These are phyloP conservation scores for Octopus sinensis DNA, from an alignment of 1,140 invertebrate species.

Conservation along the genomic window DNA sequence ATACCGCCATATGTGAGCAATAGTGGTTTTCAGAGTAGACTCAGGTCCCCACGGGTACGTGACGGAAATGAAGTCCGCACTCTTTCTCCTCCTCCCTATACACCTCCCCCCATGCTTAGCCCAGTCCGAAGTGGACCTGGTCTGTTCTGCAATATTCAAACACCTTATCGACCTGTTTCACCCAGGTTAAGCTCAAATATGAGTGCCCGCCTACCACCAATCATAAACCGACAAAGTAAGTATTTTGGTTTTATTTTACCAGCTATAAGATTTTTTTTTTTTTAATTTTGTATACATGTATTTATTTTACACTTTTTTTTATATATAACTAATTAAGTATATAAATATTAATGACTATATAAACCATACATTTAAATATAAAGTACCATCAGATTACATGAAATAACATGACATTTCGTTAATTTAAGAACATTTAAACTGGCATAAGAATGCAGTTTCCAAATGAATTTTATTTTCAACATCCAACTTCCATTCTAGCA, in stretches of 20 bases:
- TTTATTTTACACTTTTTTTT: too few species aligned
- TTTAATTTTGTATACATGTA: too few species aligned
- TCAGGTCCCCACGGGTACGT: constrained; percentile 62
- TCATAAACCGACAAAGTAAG: not conserved
- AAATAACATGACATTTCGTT: too few species aligned
- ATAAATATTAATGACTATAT: too few species aligned
- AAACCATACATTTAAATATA: too few species aligned
- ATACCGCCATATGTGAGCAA: constrained; percentile 62
- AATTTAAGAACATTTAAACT: too few species aligned
- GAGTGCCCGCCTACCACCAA: not conserved
- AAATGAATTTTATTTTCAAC: too few species aligned
- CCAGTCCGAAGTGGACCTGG: constrained; percentile 83
- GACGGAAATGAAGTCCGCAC: constrained; percentile 39
- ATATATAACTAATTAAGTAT: too few species aligned
- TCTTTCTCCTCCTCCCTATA: constrained; percentile 67
- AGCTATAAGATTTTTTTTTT: too few species aligned
- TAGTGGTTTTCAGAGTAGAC: constrained; percentile 59
- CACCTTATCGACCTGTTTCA: constrained; percentile 34
- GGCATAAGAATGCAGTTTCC: too few species aligned
- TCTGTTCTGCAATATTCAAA: constrained; percentile 67
- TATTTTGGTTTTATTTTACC: not conserved
- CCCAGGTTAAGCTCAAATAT: constrained; percentile 48
- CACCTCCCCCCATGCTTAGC: constrained; percentile 87
- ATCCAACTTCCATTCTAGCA: too few species aligned
- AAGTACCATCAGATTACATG: too few species aligned